Evolutionary conservation across 2,113 vertebrate species (phyloP), one percentile per base, ranked within the genome.

Genomic region (Oryzias melastigma): DNA sequence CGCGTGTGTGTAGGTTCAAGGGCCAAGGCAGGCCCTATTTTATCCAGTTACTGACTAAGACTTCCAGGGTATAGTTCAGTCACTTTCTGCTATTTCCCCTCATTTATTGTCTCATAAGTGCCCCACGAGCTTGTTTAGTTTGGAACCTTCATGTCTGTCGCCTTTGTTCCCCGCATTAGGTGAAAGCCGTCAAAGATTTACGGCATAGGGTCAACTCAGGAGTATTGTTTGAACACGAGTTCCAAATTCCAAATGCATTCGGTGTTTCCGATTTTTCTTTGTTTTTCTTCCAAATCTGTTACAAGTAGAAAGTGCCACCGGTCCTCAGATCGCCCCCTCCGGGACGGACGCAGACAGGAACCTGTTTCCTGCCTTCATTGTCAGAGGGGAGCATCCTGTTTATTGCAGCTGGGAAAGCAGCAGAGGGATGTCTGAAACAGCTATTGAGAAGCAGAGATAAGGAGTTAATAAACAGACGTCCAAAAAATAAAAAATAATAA

Each of bases 301-400:
- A 59, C 18, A 22, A 41, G 52, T 73, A 51, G 54, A 63, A 78
- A 13, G 49, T 52, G 63, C 68, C 65, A 62, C 45, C 22, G 12
- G 43, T 46, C 17, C 65, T 50, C 57, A 42, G 47, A 69, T 54
- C 56, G 70, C 45, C 40, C 56, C 85, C 83, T 77, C 20, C 19
- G 82, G 73, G 81, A 70, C 65, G 15, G 8, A 35, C 35, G 58
- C 17, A 50, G 80, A 69, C 71, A 58, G 58, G 58, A 68, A 63
- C 5, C 52, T 49, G 74, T 65, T 68, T 87, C 87, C 88, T 85
- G 77, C 46, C 75, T 52, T 73, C 77, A 85, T 90, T 91, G 87
- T 90, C 65, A 45, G 10, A 55, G 55, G 53, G 62, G 46, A 53
- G 73, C 65, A 78, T 90, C 87, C 86, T 90, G 87, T 92, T 91